phyloP scores from a whole-genome alignment of 2,888 invertebrate genomes.

The Apamea anceps region DNA sequence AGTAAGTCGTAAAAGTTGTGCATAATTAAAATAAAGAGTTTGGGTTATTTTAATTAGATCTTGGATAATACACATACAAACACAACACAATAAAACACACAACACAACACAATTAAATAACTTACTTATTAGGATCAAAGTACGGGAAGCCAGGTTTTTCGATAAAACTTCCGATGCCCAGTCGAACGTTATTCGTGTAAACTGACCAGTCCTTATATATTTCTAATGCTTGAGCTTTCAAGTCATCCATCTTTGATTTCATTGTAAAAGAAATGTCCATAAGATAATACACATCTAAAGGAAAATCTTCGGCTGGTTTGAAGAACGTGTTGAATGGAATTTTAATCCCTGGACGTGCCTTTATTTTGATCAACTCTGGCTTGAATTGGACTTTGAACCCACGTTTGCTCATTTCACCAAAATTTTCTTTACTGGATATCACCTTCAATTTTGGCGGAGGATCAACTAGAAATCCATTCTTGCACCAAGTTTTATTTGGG shows the following conservation, averaged over 20 bases:
- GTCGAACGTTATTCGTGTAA: conserved; percentile 91
- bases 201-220: conserved; percentile 87
- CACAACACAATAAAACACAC: no score
- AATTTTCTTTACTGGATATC: not conserved
- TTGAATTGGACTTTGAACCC: conserved; percentile 83
- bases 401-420: conserved; percentile 27
- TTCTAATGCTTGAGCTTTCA: conserved; percentile 86
- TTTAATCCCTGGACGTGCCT: conserved; percentile 85
- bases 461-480: conserved; percentile 54
- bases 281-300: conserved; percentile 95
- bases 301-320: conserved; percentile 93
- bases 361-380: conserved; percentile 89
- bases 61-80: no score
- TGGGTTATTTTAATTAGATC: not conserved
- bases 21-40: not conserved
- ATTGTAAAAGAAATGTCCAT: conserved; percentile 95
- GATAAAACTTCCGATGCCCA: conserved; percentile 93
- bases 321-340: conserved; percentile 85
- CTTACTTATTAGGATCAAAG: conserved; percentile 80
- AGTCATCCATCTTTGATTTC: conserved; percentile 89
- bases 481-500: conserved; percentile 72
- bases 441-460: conserved; percentile 42
- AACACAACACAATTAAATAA: conserved; percentile 3
- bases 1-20: not conserved
- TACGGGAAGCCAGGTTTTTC: conserved; percentile 92